Percentiles rank a stretch among this genome's conserved stretches.
phyloP scores from a whole-genome alignment of 2,888 invertebrate genomes.

The Aquatica leii region DNA sequence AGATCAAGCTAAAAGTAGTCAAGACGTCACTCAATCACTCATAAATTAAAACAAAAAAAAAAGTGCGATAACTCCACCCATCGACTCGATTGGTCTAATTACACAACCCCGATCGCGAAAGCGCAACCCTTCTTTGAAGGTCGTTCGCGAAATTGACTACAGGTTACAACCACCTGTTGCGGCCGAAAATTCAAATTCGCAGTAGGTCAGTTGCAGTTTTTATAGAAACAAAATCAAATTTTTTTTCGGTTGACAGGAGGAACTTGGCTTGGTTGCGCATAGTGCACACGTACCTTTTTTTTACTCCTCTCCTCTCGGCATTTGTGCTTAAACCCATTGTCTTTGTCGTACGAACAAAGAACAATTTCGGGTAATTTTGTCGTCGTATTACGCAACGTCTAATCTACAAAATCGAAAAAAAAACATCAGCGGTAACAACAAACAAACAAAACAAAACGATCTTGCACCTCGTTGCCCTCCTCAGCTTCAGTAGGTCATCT shows the following conservation, averaged over 20 bases:
- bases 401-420: slow-evolving; percentile 7
- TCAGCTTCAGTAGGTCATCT: slow-evolving; percentile 43
- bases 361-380: slow-evolving; percentile 13
- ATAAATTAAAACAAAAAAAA: not conserved
- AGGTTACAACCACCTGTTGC: too few relatives aligned
- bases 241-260: slow-evolving; percentile 35
- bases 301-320: slow-evolving; percentile 22
- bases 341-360: slow-evolving; percentile 24
- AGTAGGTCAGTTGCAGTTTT: too few relatives aligned
- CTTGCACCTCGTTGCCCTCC: slow-evolving; percentile 37
- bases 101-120: too few relatives aligned
- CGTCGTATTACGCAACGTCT: not conserved
- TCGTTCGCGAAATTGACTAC: too few relatives aligned
- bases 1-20: slow-evolving; percentile 14
- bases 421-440: not conserved
- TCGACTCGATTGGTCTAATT: too few relatives aligned
- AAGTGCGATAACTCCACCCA: not conserved
- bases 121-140: too few relatives aligned
- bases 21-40: not conserved
- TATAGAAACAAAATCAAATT: not conserved
- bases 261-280: slow-evolving; percentile 26
- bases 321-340: slow-evolving; percentile 15
- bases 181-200: too few relatives aligned
- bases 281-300: slow-evolving; percentile 25
- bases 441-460: not conserved